Base-by-base conservation (phyloP, 2,797 vertebrate species). In the Tamandua tetradactyla region DNA sequence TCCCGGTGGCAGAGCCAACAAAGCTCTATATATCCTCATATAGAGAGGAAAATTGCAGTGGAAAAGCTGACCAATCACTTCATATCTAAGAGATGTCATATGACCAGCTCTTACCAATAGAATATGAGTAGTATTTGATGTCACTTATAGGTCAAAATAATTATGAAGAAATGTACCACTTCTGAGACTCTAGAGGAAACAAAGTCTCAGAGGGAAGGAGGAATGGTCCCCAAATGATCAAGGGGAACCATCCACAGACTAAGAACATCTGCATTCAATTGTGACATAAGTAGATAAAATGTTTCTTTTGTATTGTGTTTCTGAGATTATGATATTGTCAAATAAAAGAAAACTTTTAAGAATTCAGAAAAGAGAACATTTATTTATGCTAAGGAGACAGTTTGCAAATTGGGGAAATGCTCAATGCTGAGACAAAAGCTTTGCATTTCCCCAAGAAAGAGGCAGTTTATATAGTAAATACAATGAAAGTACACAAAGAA, bases 11-110 rank as follows among this genome's bases (percentile, higher is more conserved):
- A 80, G 44, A 61, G 22, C 30, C 30, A 42, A 14, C 15, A 27
- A 13, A 12, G 9, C 27, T 32, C 30, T 17, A 5, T 0, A 3
- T n/a, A 42, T 18, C 62, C 44, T n/a, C 49, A 74, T n/a, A 23
- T 0, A 2, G 0, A 32, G 27, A 0, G 4, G 0, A 59, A 22
- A 76, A 20, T 1, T 37, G 22, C 4, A 22, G 18, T 22, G 8
- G 40, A 72, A 78, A 49, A 3, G 14, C 0, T 37, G 40, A 57
- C 18, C 0, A 2, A 30, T 3, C 1, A 0, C 35, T 44, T 18
- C 15, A 17, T 2, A 0, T 20, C 66, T 25, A 9, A 89, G 37
- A 76, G 27, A 3, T 5, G 1, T 37, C 15, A 0, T 1, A 22
- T 40, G 23, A 44, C 17, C 30, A 3, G 59, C 10, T 47, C 42